Conservation (phyloP, 2,888 invertebrate species). For the Philereme vetulata region DNA sequence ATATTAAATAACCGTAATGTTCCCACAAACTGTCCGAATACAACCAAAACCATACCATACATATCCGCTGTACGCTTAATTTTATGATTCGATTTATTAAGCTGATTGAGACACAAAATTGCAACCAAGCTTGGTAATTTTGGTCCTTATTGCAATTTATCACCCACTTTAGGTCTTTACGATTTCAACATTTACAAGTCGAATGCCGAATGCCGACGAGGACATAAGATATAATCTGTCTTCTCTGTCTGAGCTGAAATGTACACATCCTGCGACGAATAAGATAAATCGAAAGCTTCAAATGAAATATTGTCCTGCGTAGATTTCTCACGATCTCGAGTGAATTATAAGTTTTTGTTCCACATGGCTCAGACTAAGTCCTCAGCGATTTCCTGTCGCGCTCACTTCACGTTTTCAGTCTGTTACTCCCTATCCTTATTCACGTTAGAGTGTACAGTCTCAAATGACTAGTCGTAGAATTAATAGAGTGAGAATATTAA, state of each 20-base stretch:
- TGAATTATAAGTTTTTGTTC: conserved; percentile 21
- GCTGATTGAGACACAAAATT: conserved; percentile 8
- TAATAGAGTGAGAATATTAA: not conserved
- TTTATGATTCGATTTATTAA: too few relatives aligned
- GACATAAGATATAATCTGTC: conserved; percentile 13
- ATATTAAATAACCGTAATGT: too few relatives aligned
- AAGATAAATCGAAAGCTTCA: conserved; percentile 19
- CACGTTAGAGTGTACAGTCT: conserved; percentile 42
- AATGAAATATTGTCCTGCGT: conserved; percentile 18
- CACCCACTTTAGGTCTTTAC: not conserved
- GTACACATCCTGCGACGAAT: conserved; percentile 20
- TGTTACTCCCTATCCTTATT: conserved; percentile 55
- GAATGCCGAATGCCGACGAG: not conserved
- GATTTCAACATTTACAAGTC: conserved; percentile 12
- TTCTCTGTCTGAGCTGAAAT: conserved; percentile 11
- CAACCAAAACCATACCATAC: too few relatives aligned
- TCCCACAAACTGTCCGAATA: too few relatives aligned
- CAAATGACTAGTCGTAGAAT: conserved; percentile 20
- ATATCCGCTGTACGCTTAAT: too few relatives aligned
- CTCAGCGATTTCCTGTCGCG: conserved; percentile 61
- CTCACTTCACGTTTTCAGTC: conserved; percentile 26
- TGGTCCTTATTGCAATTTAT: conserved; percentile 13
- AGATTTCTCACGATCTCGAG: conserved; percentile 39
- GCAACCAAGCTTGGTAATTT: conserved; percentile 8
- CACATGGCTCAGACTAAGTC: conserved; percentile 46